Percentiles rank a stretch among this genome's conserved stretches.
Evolutionary conservation across 2,113 vertebrate species (phyloP).

Genomic region (Sturnira hondurensis): DNA sequence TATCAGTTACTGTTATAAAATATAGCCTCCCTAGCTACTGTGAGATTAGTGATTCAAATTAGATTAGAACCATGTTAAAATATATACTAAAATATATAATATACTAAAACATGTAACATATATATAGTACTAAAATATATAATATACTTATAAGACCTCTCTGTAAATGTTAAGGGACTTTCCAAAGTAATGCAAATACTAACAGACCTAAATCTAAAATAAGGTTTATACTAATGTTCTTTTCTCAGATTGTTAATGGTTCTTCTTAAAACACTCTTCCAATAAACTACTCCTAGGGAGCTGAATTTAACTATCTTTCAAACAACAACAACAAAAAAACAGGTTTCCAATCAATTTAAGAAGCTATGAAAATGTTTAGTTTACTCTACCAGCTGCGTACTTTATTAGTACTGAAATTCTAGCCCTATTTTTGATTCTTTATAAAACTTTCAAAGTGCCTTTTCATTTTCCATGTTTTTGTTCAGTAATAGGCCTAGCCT

Average conservation of each 20-base stretch:
- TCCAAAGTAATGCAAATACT: background rate
- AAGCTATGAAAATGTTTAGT: constrained; percentile 33
- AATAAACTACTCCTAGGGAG: background rate
- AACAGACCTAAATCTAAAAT: background rate
- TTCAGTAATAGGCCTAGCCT: background rate
- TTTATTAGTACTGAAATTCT: background rate
- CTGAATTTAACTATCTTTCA: constrained; percentile 13
- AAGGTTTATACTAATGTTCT: background rate
- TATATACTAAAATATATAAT: background rate
- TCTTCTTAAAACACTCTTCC: background rate
- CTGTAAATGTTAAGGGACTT: background rate
- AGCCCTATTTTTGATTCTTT: background rate
- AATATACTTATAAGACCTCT: background rate
- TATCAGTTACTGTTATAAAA: background rate
- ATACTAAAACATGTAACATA: background rate
- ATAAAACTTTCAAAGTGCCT: constrained; percentile 6
- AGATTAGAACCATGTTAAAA: background rate
- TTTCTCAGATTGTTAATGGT: background rate
- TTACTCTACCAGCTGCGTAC: background rate
- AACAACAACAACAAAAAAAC: background rate
- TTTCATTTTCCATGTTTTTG: constrained; percentile 1
- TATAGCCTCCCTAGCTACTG: background rate
- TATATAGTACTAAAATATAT: background rate
- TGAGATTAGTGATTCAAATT: constrained; percentile 1
- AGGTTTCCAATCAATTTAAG: background rate